Conservation (phyloP, 2,113 vertebrate species). For the Lycaon pictus region DNA sequence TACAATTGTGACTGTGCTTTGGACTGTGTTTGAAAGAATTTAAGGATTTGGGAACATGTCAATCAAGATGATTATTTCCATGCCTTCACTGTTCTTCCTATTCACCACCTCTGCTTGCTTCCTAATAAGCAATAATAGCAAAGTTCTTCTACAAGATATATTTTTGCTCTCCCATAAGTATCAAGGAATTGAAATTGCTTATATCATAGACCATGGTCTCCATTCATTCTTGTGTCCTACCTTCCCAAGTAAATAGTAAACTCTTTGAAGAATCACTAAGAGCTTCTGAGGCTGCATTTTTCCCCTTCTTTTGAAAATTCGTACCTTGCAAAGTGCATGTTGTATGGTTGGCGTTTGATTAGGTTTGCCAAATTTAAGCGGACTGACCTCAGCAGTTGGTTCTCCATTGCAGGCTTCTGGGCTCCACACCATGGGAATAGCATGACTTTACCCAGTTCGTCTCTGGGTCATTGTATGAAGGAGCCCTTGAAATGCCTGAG, state of each 20-base stretch:
- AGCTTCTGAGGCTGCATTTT: neutral
- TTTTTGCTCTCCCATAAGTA: neutral
- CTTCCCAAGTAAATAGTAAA: neutral
- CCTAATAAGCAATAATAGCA: neutral
- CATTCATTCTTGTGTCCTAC: neutral
- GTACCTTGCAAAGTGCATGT: neutral
- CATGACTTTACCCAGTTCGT: slow-evolving; percentile 7
- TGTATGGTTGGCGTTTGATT: neutral
- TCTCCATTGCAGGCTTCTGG: neutral
- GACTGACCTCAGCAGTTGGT: neutral
- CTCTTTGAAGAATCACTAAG: neutral
- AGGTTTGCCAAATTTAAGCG: neutral
- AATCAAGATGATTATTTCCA: neutral
- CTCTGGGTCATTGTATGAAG: neutral
- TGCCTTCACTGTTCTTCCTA: neutral
- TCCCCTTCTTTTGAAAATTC: neutral
- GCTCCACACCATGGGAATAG: neutral
- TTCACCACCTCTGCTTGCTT: neutral
- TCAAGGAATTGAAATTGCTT: neutral
- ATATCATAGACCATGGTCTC: neutral
- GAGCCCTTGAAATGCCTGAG: slow-evolving; percentile 32
- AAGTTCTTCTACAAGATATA: neutral
- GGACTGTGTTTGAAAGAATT: neutral
- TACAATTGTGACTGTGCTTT: neutral
- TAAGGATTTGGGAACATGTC: neutral